Percentiles rank a stretch among this genome's conserved stretches.
These are phyloP conservation scores for Ephydatia muelleri DNA, from an alignment of 37 sponge, comb jelly and placozoan species.

Conservation along the genomic window DNA sequence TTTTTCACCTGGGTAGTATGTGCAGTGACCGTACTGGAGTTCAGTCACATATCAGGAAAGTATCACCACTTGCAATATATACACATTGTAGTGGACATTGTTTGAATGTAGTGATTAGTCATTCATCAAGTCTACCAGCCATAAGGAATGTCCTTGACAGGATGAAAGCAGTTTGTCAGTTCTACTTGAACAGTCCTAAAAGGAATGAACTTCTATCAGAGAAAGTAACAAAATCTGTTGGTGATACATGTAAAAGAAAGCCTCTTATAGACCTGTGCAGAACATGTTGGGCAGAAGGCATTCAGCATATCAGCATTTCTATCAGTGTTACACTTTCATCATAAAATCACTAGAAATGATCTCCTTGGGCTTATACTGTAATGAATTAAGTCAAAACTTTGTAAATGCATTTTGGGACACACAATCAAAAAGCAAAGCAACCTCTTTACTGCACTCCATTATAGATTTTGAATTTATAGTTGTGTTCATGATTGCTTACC, in stretches of 20 bases:
- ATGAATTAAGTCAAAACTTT: slow-evolving; percentile 6
- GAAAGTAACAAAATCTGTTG: background rate
- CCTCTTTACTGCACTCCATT: background rate
- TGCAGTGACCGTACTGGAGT: slow-evolving; percentile 43
- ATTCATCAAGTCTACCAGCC: slow-evolving; percentile 31
- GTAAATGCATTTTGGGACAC: slow-evolving; percentile 10
- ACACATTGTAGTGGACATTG: slow-evolving; percentile 33
- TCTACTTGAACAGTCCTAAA: slow-evolving; percentile 46
- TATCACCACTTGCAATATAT: slow-evolving; percentile 40
- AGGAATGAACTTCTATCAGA: background rate
- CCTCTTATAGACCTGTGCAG: slow-evolving; percentile 4
- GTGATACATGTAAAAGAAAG: background rate
- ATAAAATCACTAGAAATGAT: background rate
- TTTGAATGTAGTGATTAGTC: slow-evolving; percentile 30
- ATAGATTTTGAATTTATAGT: slow-evolving; percentile 14
- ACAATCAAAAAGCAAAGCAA: background rate
- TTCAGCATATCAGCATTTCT: slow-evolving; percentile 39
- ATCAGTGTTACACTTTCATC: slow-evolving; percentile 22
- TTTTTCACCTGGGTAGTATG: too few relatives aligned
- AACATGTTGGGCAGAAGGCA: slow-evolving; percentile 33
- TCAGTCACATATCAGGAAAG: slow-evolving; percentile 39
- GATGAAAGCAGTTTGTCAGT: slow-evolving; percentile 10
- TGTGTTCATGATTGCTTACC: slow-evolving; percentile 16
- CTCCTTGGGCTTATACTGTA: slow-evolving; percentile 17
- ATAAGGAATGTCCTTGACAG: slow-evolving; percentile 27